Evolutionary conservation across 2,113 vertebrate genomes (phyloP), one percentile per base, ranked within the genome.

Genomic region (Tauraco erythrolophus): DNA sequence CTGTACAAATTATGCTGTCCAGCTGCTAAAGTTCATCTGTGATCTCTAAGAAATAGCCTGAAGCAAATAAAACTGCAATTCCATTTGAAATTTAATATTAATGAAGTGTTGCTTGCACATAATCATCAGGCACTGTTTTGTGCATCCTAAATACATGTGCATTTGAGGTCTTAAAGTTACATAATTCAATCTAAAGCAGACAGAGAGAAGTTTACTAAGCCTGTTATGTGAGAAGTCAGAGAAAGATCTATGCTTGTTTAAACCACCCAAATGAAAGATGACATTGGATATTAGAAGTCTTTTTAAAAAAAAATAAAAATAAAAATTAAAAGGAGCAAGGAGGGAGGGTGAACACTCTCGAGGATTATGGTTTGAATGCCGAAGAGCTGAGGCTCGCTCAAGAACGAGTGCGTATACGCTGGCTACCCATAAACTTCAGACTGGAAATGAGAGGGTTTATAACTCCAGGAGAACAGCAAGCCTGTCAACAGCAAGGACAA

Each of bases 71-170:
- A 95, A 43, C 61, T 54, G 30, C 72, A 58, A 12, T 82, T 87
- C 64, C n/a, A 12, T 43, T 79, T 87, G 65, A 82, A 92, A 76
- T 95, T 75, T 88, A 94, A 72, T 94, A 94, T 94, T 94, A 88
- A 96, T 94, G 91, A 89, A 84, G 57, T 45, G 37, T 84, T 96
- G 65, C 80, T 91, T 89, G 53, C 80, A 43, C 25, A 48, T 84
- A 72, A 72, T 85, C 57, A 72, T 82, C 41, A 60, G 65, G 48
- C 7, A 1, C 57, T 82, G 60, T 10, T 94, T 50, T 61, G 53
- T 87, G 87, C 77, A 56, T 95, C 43, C 70, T 35, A 82, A 91
- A 33, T 53, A 11, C 0, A 2, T 43, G 51, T 70, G 56, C 41
- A 6, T 74, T 83, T 80, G 75, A 24, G 25, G 50, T 31, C 65